These are phyloP conservation scores for Dolichotis patagonum DNA, from an alignment of 2,113 vertebrate genomes.

Conservation along the genomic window DNA sequence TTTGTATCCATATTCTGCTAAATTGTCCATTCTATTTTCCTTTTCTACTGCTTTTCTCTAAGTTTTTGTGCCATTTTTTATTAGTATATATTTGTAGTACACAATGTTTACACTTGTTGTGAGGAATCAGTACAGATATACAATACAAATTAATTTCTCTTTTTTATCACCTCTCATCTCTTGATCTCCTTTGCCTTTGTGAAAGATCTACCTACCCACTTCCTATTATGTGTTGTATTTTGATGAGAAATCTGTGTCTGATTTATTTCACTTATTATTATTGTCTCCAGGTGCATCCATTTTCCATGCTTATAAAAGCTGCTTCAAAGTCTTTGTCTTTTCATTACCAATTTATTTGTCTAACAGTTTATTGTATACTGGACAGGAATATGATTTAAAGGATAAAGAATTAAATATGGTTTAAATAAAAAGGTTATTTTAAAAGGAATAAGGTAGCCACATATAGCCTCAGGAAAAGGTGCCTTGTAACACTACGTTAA, in stretches of 20 bases:
- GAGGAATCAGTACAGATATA: background rate
- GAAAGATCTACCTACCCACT: background rate
- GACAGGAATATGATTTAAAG: background rate
- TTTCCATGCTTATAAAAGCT: slow-evolving; percentile 16
- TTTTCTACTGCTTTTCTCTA: background rate
- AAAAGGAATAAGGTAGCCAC: background rate
- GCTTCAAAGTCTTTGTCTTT: slow-evolving; percentile 20
- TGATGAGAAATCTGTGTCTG: background rate
- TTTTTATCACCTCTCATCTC: background rate
- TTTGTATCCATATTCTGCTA: background rate
- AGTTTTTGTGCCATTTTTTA: background rate
- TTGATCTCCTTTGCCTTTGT: background rate
- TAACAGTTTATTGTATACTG: background rate
- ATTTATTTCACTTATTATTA: background rate
- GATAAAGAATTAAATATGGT: background rate
- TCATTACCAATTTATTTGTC: background rate
- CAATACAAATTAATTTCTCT: background rate
- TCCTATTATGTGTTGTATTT: background rate
- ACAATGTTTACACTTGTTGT: background rate
- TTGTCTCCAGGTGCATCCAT: background rate
- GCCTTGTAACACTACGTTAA: background rate
- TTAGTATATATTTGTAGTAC: background rate
- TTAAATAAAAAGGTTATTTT: slow-evolving; percentile 20
- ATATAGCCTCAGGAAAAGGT: background rate
- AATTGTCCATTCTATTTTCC: slow-evolving; percentile 16